Evolutionary conservation across 1,140 invertebrate genomes (phyloP), one percentile per base, ranked within the genome.

Genomic region (Lepidurus apus): DNA sequence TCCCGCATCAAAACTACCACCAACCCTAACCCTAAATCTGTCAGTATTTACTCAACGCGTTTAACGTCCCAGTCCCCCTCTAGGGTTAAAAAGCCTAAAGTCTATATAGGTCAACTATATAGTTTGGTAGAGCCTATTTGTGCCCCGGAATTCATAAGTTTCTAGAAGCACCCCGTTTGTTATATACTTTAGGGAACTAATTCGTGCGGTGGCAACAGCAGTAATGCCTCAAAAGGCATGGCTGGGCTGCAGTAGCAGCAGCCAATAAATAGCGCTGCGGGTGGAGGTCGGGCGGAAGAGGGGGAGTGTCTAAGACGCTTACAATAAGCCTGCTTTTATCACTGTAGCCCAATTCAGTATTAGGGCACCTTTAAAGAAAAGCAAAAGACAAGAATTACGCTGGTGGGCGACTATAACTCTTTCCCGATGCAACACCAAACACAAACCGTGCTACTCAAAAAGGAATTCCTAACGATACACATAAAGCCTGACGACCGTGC

Each of bases 341-440:
- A 21, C 53, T 65, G 1, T 7, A 9, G 21, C 5, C 53, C 53
- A 17, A 65, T 65, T 65, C 53, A 65, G 21, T 65, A 65, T 65
- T 65, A 65, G 17, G 53, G 53, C 53, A 21, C 13, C 53, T 21
- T 65, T 65, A n/a, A 65, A 65, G 53, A 65, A 21, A 65, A 65
- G 53, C n/a, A 9, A 65, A 65, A 21, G 53, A 65, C 53, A 65
- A 21, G 53, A 65, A 65, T 65, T 65, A 65, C 21, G 53, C 53
- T 65, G 53, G 53, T 65, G 53, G 53, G 17, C 53, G 53, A 65
- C 53, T 65, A 65, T 65, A 65, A 65, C 53, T 65, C 53, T 65
- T 65, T 65, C 21, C 53, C 53, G 21, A 65, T 65, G 17, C 53
- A 65, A 65, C 53, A 65, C 53, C 17, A 21, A 17, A 65, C 53